Evolutionary conservation across 1,140 invertebrate species (phyloP), one percentile per base, ranked within the genome.

Genomic region (Hetaerina americana): DNA sequence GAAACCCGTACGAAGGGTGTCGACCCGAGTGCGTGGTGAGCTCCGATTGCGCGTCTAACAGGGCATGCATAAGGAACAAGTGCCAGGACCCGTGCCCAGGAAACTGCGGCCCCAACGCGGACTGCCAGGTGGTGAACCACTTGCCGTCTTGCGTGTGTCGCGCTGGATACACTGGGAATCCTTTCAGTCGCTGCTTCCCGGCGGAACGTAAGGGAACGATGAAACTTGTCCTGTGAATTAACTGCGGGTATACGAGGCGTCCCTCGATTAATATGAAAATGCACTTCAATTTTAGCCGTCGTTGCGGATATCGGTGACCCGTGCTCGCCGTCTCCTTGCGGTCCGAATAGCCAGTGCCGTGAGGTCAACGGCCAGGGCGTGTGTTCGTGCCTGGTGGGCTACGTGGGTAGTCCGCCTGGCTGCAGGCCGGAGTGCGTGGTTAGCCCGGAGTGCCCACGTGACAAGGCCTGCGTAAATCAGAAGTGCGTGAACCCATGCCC

Each of bases 11-110:
- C 70, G 74, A 78, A 15, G 82, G 82, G 57, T 90, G 88, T 78
- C 82, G 86, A 78, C 88, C 89, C 8, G 88, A 90, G 80, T 91
- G 89, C 80, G 82, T 87, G 5, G 76, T 86, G 5, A 89, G 88
- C 76, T 81, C 84, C 5, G 88, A 90, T 75, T 91, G 89, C 78
- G 76, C 83, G 6, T 81, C 80, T 25, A 85, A 87, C 72, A 83
- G 83, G 79, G 87, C 88, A 29, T 90, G 88, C 77, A 79, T 86
- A 18, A 84, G 82, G 72, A 88, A 87, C 75, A 88, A 88, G 80
- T 91, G 90, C 78, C 80, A 82, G 75, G 85, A 91, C 79, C 89
- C 89, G 10, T 92, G 89, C 76, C 84, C 84, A 69, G 88, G 86
- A 77, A 86, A 84, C 27, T 91, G 89, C 78, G 88, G 87, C 26